A percentile compares a stretch with the other conserved stretches of the same genome.
Evolutionary conservation across 2,888 invertebrate genomes (phyloP).

Genomic region (Drosophila mulleri): DNA sequence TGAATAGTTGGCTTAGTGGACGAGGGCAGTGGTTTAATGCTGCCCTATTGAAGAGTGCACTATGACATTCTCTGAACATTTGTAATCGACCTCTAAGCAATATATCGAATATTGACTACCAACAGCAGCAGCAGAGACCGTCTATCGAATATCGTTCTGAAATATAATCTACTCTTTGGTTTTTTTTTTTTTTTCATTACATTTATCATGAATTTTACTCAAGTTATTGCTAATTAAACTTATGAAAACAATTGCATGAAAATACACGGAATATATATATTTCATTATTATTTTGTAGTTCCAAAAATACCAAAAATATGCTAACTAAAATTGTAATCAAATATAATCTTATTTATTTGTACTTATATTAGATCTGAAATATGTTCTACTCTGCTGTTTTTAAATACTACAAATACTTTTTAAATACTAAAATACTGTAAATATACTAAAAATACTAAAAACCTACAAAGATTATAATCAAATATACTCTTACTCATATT

Average conservation of each 20-base stretch:
- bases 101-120: neutral
- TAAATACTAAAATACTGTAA: neutral
- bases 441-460: neutral
- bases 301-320: too few relatives aligned
- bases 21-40: constrained; percentile 49
- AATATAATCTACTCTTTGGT: neutral
- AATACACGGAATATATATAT: too few relatives aligned
- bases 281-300: too few relatives aligned
- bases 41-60: neutral
- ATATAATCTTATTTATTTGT: too few relatives aligned
- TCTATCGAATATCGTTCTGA: neutral
- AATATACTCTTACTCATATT: neutral
- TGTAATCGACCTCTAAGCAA: neutral
- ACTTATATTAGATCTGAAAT: neutral
- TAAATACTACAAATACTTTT: neutral
- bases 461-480: neutral
- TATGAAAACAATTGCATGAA: too few relatives aligned
- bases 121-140: neutral
- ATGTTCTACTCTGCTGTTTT: neutral
- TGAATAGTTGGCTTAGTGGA: constrained; percentile 69
- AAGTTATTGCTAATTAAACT: too few relatives aligned
- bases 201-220: too few relatives aligned
- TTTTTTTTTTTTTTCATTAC: neutral
- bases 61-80: neutral
- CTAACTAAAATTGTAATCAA: neutral